phyloP scores from a whole-genome alignment of 1,140 invertebrate species.

The Aphis craccivora region DNA sequence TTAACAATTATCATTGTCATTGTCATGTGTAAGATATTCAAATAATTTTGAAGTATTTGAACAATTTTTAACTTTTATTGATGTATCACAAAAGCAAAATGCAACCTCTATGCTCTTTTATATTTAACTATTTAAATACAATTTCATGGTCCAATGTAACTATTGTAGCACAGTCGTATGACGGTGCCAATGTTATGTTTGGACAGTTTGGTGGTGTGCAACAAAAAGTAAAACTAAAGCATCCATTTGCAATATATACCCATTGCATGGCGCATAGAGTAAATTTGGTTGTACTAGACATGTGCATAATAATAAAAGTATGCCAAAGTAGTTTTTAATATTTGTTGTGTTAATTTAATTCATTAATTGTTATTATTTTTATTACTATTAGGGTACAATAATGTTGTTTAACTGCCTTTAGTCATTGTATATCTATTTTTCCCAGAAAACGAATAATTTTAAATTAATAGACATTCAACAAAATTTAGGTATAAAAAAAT shows the following conservation, averaged over 20 bases:
- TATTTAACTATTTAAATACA: not conserved
- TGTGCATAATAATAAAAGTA: not conserved
- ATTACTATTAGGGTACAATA: not conserved
- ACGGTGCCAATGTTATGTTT: not conserved
- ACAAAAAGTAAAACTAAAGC: not conserved
- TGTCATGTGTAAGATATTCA: constrained; percentile 12
- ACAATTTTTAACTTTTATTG: constrained; percentile 29
- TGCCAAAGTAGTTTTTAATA: not conserved
- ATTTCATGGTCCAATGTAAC: not conserved
- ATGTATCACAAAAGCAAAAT: not conserved
- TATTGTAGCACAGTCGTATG: not conserved
- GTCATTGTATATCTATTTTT: no score
- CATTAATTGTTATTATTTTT: not conserved
- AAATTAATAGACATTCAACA: no score
- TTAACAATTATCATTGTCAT: constrained; percentile 28
- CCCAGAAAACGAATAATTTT: no score
- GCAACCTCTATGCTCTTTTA: not conserved
- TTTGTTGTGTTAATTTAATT: not conserved
- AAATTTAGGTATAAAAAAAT: no score
- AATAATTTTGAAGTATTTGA: not conserved
- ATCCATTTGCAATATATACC: not conserved
- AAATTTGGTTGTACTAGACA: constrained; percentile 12
- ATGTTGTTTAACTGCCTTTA: not conserved
- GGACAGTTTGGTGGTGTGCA: not conserved
- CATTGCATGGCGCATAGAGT: not conserved